phyloP scores from a whole-genome alignment of 2,888 invertebrate genomes.

The Cantharis lateralis region DNA sequence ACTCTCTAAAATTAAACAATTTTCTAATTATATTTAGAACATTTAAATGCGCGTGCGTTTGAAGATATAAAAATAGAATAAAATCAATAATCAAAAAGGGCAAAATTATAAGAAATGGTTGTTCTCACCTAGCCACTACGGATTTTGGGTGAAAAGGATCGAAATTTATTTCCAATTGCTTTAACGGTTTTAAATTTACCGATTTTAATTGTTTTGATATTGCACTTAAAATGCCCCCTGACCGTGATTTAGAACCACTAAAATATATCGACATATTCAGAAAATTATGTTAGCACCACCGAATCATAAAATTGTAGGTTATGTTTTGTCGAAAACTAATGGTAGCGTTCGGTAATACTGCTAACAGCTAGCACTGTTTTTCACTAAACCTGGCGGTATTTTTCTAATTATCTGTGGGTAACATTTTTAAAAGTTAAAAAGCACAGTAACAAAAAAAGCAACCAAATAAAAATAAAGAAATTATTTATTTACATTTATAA shows the following conservation, averaged over 20 bases:
- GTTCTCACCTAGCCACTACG: constrained; percentile 59
- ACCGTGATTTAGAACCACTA: constrained; percentile 69
- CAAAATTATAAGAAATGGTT: constrained; percentile 37
- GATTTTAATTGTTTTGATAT: constrained; percentile 72
- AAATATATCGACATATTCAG: constrained; percentile 73
- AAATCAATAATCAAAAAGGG: constrained; percentile 40
- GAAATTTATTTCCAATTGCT: constrained; percentile 76
- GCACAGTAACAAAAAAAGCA: background rate
- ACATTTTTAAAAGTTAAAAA: background rate
- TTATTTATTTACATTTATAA: background rate
- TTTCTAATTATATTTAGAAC: constrained; percentile 5
- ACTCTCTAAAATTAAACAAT: constrained; percentile 64
- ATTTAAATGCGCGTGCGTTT: constrained; percentile 39
- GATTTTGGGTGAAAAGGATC: constrained; percentile 83
- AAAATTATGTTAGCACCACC: background rate
- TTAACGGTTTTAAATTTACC: constrained; percentile 79
- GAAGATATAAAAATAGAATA: constrained; percentile 44
- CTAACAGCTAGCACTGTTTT: background rate
- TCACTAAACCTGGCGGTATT: background rate
- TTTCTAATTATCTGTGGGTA: background rate
- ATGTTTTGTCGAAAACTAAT: background rate
- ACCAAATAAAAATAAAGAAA: background rate
- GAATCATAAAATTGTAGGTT: background rate
- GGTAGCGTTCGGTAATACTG: background rate
- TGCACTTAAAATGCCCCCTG: constrained; percentile 72